Evolutionary conservation across 1,140 invertebrate genomes (phyloP).

Genomic region (Pectinophora gossypiella): DNA sequence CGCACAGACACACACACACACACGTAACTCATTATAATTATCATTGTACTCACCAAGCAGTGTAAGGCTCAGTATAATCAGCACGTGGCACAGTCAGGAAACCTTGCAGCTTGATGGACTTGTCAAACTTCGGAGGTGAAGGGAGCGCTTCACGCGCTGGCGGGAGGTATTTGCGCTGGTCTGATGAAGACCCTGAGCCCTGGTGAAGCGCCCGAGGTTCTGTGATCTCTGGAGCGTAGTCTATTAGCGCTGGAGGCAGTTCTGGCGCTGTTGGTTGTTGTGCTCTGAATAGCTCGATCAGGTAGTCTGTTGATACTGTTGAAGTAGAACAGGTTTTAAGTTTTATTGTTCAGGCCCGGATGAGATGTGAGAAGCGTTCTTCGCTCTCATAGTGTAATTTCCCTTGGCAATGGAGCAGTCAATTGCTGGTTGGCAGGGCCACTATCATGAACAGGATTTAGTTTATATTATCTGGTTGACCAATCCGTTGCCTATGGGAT

Average conservation of each 20-base stretch:
- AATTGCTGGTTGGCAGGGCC: too few relatives aligned
- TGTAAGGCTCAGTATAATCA: constrained; percentile 46
- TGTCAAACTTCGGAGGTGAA: constrained; percentile 26
- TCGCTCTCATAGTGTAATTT: too few relatives aligned
- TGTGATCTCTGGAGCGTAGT: constrained; percentile 19
- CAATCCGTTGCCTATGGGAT: too few relatives aligned
- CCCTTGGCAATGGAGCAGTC: too few relatives aligned
- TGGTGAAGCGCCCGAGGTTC: constrained; percentile 12
- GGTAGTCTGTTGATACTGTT: constrained; percentile 31
- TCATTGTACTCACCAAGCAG: constrained; percentile 31
- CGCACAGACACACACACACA: too few relatives aligned
- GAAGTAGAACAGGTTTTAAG: not conserved
- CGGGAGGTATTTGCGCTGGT: not conserved
- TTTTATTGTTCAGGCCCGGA: not conserved
- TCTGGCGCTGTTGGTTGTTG: constrained; percentile 30
- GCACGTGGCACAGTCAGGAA: constrained; percentile 42
- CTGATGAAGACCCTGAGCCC: not conserved
- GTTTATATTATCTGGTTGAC: too few relatives aligned
- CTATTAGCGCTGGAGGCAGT: constrained; percentile 34
- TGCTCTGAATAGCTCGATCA: constrained; percentile 37
- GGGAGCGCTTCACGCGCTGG: not conserved
- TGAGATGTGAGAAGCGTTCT: constrained; percentile 18
- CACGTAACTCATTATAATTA: too few relatives aligned
- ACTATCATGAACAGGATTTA: too few relatives aligned
- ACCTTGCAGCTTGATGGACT: constrained; percentile 29